These are phyloP conservation scores for Etheostoma spectabile DNA, from an alignment of 2,113 vertebrate species.

Conservation along the genomic window DNA sequence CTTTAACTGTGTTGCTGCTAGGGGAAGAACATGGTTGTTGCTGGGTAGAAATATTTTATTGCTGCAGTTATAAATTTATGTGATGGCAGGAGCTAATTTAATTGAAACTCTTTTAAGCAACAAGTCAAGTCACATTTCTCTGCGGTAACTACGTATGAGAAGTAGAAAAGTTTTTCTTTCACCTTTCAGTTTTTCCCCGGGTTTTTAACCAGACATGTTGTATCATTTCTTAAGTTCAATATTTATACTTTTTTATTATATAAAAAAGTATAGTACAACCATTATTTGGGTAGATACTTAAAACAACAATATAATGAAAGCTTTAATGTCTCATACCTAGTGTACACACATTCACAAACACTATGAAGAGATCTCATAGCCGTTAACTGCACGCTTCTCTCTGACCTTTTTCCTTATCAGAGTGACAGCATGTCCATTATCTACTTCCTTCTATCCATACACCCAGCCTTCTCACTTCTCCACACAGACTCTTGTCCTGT, in stretches of 20 bases:
- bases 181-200: not conserved
- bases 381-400: slow-evolving; percentile 6
- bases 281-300: not conserved
- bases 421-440: slow-evolving; percentile 70
- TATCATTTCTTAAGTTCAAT: not conserved
- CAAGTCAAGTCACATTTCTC: slow-evolving; percentile 28
- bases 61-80: slow-evolving; percentile 35
- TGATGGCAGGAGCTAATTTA: slow-evolving; percentile 19
- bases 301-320: not conserved
- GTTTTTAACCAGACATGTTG: not conserved
- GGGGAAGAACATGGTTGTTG: slow-evolving; percentile 71
- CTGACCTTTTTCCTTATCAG: slow-evolving; percentile 70
- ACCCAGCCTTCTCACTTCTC: not conserved
- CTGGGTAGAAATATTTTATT: slow-evolving; percentile 66
- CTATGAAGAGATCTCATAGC: not conserved
- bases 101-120: slow-evolving; percentile 45
- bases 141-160: not conserved
- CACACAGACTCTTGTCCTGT: not conserved
- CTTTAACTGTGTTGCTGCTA: slow-evolving; percentile 56
- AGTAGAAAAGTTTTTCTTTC: not conserved
- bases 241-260: not conserved
- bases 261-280: not conserved
- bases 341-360: not conserved
- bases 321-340: not conserved
- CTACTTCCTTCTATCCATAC: slow-evolving; percentile 3